Conservation (phyloP, 2,113 vertebrate genomes). For the Aegithalos caudatus region DNA sequence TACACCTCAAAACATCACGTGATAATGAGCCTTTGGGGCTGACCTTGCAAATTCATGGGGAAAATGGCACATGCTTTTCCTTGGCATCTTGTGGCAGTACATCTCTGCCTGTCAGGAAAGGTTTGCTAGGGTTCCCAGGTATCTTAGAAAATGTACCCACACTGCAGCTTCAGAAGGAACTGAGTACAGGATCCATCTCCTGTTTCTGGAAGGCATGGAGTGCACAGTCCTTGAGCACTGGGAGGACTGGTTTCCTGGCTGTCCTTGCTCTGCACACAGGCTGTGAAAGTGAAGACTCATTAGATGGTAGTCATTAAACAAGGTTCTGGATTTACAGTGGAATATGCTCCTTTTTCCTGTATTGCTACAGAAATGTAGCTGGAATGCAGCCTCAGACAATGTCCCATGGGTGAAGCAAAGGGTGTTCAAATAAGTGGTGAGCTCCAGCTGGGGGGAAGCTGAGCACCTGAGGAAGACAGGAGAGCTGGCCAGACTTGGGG, state of each 20-base stretch:
- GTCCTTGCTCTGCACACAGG: background rate
- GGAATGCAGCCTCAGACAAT: background rate
- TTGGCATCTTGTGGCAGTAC: background rate
- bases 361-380: background rate
- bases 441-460: background rate
- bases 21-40: background rate
- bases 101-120: background rate
- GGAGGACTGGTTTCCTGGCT: background rate
- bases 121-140: background rate
- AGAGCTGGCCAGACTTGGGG: background rate
- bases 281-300: background rate
- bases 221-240: background rate
- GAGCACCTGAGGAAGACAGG: background rate
- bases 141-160: background rate
- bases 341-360: background rate
- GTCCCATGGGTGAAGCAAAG: background rate
- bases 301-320: background rate
- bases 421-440: background rate
- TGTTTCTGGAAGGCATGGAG: background rate
- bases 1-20: accelerated
- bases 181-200: background rate
- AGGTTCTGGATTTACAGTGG: background rate
- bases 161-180: background rate
- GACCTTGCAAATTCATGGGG: background rate
- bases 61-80: background rate